phyloP scores from a whole-genome alignment of 2,113 vertebrate species.

The Salvelinus fontinalis region DNA sequence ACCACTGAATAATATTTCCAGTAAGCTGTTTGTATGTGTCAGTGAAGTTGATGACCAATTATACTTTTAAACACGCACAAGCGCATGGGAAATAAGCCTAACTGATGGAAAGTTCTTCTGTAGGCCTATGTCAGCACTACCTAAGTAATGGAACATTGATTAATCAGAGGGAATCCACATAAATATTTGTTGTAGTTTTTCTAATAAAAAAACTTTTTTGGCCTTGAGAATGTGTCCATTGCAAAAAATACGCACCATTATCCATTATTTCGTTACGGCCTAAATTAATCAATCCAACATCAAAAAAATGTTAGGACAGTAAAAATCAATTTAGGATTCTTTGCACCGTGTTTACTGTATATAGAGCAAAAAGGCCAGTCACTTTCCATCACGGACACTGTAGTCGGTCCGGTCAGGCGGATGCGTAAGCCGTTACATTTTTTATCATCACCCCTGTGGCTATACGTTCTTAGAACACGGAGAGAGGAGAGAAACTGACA shows the following conservation, averaged over 20 bases:
- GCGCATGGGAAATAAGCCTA: too few relatives aligned
- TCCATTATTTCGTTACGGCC: neutral
- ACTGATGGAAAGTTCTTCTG: too few relatives aligned
- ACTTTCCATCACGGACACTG: constrained; percentile 25
- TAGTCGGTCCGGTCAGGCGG: constrained; percentile 22
- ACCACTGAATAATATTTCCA: neutral
- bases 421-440: constrained; percentile 58
- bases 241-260: too few relatives aligned
- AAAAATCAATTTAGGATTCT: neutral
- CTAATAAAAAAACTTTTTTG: too few relatives aligned
- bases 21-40: neutral
- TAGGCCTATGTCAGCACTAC: too few relatives aligned
- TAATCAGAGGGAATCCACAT: too few relatives aligned
- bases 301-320: neutral
- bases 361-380: constrained; percentile 33
- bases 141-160: too few relatives aligned
- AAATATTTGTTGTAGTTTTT: too few relatives aligned
- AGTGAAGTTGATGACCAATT: neutral
- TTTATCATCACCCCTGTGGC: constrained; percentile 63
- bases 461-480: constrained; percentile 28
- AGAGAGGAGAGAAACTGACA: constrained; percentile 34
- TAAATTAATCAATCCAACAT: neutral
- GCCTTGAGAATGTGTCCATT: too few relatives aligned
- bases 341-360: neutral
- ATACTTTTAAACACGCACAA: too few relatives aligned